Evolutionary conservation across 1,140 invertebrate species (phyloP), one percentile per base, ranked within the genome.

Genomic region (Yoshiicerus persimilis): DNA sequence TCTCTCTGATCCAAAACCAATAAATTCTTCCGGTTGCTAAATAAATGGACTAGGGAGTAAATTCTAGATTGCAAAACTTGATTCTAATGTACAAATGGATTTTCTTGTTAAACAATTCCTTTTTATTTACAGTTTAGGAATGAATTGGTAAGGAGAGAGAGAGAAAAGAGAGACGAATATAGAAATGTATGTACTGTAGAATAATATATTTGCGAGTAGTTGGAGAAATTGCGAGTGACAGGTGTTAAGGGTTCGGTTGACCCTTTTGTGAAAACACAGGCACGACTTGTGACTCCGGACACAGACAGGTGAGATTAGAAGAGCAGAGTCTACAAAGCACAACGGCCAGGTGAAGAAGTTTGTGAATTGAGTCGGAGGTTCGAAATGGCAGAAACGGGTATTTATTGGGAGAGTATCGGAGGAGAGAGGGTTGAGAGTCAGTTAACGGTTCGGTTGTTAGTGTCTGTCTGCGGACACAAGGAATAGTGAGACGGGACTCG

Each of bases 401-500:
- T n/a, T n/a, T n/a, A n/a, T 8, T 27, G 23, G 23, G 3, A 27
- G 64, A 70, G 2, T 16, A 1, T 47, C 10, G 16, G 39, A 41
- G 41, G 16, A 20, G n/a, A 56, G 47, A 56, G 47, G 47, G 56
- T 86, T 34, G 5, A 23, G 77, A 23, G 27, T 32, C 11, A 38
- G 62, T 64, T 27, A 64, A 66, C 47, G 56, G n/a, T 32, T 36
- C 75, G 75, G 75, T 80, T 80, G 89, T 64, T 86, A 86, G 86
- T 80, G 86, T 83, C 85, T 64, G 89, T 66, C 86, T 87, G 89
- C 38, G 62, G 80, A 87, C 87, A 86, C 38, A 87, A 87, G 86
- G 75, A 84, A 66, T 84, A 89, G 87, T 88, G 87, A 90, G 88
- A 89, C 56, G 23, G 89, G 64, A 41, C 38, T 87, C 62, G 80